These are phyloP conservation scores for Lateolabrax maculatus DNA, from an alignment of 2,797 vertebrate genomes.

Conservation along the genomic window DNA sequence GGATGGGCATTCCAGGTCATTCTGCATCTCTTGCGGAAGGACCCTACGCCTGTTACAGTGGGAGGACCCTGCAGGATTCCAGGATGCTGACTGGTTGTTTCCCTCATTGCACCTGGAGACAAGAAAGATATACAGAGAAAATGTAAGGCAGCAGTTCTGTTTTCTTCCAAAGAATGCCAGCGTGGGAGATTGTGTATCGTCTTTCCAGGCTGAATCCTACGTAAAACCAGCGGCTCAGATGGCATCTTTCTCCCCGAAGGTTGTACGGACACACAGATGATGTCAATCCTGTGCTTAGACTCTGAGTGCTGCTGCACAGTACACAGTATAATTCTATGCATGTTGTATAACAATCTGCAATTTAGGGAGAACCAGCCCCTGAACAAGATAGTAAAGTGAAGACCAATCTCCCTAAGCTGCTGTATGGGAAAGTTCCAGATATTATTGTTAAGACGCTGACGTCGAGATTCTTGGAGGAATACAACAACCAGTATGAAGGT, in stretches of 20 bases:
- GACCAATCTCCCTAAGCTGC: neutral
- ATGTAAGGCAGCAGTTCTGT: conserved; percentile 9
- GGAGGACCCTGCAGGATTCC: conserved; percentile 87
- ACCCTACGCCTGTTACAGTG: conserved; percentile 87
- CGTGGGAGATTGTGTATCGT: conserved; percentile 1
- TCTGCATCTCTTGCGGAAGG: conserved; percentile 87
- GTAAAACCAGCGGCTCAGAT: neutral
- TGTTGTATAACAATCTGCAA: conserved; percentile 6
- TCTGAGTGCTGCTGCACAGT: neutral
- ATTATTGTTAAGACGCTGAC: conserved; percentile 1
- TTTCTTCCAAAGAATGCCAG: neutral
- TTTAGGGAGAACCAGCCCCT: neutral
- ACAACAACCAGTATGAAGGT: neutral
- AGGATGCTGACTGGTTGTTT: conserved; percentile 89
- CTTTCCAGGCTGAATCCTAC: conserved; percentile 3
- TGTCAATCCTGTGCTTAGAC: neutral
- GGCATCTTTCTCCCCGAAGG: neutral
- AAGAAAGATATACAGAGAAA: conserved; percentile 37
- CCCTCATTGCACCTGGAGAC: conserved; percentile 88
- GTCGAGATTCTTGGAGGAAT: conserved; percentile 2
- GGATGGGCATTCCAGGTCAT: conserved; percentile 83
- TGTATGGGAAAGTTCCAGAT: neutral
- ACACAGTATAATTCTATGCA: neutral
- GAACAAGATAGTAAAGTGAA: neutral
- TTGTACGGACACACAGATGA: neutral